These are phyloP conservation scores for Pseudolaguvia tuberculata DNA, from an alignment of 2,113 vertebrate genomes.

Conservation along the genomic window DNA sequence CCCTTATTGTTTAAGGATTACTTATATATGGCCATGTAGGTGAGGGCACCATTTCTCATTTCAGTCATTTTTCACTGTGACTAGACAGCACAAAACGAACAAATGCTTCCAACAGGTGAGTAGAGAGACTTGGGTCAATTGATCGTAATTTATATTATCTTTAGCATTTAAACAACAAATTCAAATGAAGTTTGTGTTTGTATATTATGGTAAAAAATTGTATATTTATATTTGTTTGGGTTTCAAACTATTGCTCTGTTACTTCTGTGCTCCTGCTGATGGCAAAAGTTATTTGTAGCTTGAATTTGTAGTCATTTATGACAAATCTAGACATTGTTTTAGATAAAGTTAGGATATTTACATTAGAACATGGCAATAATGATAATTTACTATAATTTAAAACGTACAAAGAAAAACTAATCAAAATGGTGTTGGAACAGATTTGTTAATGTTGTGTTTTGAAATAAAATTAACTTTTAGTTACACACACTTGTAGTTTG, in stretches of 20 bases:
- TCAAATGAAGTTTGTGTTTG: background rate
- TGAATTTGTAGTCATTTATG: background rate
- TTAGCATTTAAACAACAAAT: background rate
- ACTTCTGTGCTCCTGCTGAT: background rate
- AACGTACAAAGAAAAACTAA: background rate
- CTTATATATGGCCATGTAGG: slow-evolving; percentile 25
- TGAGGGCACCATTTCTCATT: background rate
- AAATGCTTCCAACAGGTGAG: slow-evolving; percentile 33
- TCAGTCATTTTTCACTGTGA: background rate
- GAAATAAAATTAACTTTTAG: too few relatives aligned
- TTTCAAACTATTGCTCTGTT: background rate
- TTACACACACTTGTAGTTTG: too few relatives aligned
- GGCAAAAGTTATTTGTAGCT: background rate
- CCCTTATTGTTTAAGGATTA: slow-evolving; percentile 16
- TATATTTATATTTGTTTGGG: background rate
- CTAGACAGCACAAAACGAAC: slow-evolving; percentile 1
- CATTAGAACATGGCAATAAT: background rate
- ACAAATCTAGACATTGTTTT: background rate
- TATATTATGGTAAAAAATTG: background rate
- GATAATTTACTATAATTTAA: background rate
- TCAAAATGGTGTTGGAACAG: too few relatives aligned
- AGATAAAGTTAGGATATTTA: background rate
- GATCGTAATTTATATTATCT: background rate
- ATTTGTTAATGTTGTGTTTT: too few relatives aligned
- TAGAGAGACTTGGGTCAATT: background rate